Evolutionary conservation across 2,888 invertebrate species (phyloP), one percentile per base, ranked within the genome.

Genomic region (Caenorhabditis sp.): DNA sequence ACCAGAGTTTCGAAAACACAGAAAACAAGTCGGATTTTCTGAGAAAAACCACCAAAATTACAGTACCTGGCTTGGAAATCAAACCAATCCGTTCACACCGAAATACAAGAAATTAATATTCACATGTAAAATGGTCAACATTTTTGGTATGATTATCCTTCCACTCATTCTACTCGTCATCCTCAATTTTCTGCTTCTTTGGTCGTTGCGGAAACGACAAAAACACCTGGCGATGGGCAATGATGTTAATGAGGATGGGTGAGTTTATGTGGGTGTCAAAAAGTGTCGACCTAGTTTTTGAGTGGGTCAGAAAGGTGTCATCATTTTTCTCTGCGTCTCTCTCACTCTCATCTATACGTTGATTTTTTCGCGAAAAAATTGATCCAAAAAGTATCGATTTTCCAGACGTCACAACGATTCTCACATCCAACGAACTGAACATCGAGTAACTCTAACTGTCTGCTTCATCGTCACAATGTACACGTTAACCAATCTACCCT

Each of bases 381-480:
- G 14, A 12, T 26, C 14, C 1, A 58, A 27, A 24, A 19, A 24
- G 19, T 24, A 19, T 50, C 27, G 12, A 14, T 24, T 19, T 58
- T 71, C 23, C 67, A 78, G 68, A 69, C 70, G 69, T 60, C 78
- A 74, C 26, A 70, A 69, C 37, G 71, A 76, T 24, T 59, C 62
- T 1, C 76, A 75, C 19, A 76, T 77, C 66, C 82, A 83, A 57
- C 85, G 84, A 65, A 86, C 86, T 10, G 86, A 86, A 55, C 83
- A 86, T 65, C 78, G 86, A 17, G 86, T 86, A 5, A 86, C 86
- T 14, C 61, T 87, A 6, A 86, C 86, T 1, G 86, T 86, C 2
- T 78, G 86, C 0, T 79, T 86, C 65, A 84, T 84, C n/a, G 85
- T 85, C 19, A 84, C 86, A 12, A 83, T 85, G 82, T 86, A 87